Conservation (phyloP, 2,797 vertebrate species). For the Sternotherus odoratus region DNA sequence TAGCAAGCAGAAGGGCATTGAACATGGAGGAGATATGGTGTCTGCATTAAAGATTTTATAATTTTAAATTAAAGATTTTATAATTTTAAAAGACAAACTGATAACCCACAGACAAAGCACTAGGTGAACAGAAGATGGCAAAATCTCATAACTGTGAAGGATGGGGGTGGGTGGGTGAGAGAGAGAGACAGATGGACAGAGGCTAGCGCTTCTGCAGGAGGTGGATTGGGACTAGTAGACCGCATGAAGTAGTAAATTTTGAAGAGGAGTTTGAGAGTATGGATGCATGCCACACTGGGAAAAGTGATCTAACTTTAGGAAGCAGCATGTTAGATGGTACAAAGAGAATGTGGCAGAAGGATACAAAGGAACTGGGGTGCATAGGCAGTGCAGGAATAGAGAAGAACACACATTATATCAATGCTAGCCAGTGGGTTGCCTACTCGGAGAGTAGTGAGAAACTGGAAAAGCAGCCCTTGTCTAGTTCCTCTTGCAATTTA, state of each 20-base stretch:
- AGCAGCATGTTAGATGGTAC: background rate
- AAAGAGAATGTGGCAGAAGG: background rate
- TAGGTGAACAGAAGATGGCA: background rate
- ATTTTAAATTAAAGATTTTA: background rate
- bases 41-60: background rate
- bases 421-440: background rate
- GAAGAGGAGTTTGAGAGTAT: background rate
- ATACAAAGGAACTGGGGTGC: background rate
- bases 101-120: background rate
- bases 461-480: background rate
- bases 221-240: background rate
- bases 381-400: background rate
- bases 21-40: background rate
- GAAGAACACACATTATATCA: background rate
- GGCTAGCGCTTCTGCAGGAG: background rate
- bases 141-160: background rate
- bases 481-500: background rate
- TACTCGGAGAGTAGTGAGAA: background rate
- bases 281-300: background rate
- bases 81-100: background rate
- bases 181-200: background rate
- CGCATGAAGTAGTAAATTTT: background rate
- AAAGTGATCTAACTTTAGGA: background rate
- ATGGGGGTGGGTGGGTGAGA: too few species aligned
- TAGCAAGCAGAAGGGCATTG: background rate